Evolutionary conservation across 2,888 invertebrate species (phyloP), one percentile per base, ranked within the genome.

Genomic region (Carterocephalus palaemon): DNA sequence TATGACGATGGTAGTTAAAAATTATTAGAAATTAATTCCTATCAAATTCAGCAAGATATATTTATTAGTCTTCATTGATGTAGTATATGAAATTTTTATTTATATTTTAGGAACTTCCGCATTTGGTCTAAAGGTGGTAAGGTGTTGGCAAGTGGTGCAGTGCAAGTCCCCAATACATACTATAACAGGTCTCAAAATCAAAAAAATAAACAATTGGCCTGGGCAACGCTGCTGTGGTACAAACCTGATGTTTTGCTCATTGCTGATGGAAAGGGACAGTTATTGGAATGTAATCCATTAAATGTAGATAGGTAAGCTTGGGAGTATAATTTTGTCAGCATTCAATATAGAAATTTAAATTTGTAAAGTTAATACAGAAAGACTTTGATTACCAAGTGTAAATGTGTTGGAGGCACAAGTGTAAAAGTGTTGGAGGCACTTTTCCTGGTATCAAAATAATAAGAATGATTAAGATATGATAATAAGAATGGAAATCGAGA

Each of bases 41-140:
- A n/a, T n/a, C n/a, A n/a, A n/a, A n/a, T n/a, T n/a, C n/a, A n/a
- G n/a, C n/a, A n/a, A n/a, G n/a, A n/a, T n/a, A 5, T 24, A 24
- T 24, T 31, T 9, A 17, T 2, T 31, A 5, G 6, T 4, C 7
- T 32, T 31, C 16, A 8, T n/a, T 7, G n/a, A n/a, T 12, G 2
- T 2, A 5, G 6, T 28, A 28, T 13, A 3, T n/a, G 13, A 28
- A 32, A n/a, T 10, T 13, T 26, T 13, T n/a, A 15, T 26, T 4
- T 29, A 34, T 5, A n/a, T 71, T 69, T 32, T 62, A 90, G 91
- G 20, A 76, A 76, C 34, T 74, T 92, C 33, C 88, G 86, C 51
- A 84, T 93, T 46, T 92, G 92, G 92, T 88, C 89, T 24, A 90
- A 91, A 47, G 83, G 89, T 9, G 89, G 90, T 4, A 91, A 91